These are phyloP conservation scores for Drosophila phalerata DNA, from an alignment of 2,888 invertebrate species.

Conservation along the genomic window DNA sequence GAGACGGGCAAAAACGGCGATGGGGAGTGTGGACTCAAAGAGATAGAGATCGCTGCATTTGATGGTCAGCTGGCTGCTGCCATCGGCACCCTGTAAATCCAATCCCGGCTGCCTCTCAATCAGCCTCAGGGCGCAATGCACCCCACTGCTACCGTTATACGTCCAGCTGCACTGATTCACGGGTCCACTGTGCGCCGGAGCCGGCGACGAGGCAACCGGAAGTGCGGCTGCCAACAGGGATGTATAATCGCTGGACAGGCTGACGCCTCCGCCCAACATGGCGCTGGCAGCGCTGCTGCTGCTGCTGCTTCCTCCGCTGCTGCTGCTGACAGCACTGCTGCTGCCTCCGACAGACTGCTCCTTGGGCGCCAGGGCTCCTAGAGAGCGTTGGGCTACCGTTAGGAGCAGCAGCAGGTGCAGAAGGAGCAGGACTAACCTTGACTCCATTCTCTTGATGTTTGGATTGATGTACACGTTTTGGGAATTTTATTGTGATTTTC, in stretches of 20 bases:
- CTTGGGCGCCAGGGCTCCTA: conserved; percentile 49
- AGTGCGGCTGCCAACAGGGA: conserved; percentile 56
- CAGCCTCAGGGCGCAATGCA: conserved; percentile 90
- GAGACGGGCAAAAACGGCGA: conserved; percentile 90
- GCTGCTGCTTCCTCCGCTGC: conserved; percentile 24
- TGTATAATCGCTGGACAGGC: conserved; percentile 66
- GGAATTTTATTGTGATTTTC: conserved; percentile 22
- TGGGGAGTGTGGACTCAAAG: conserved; percentile 92
- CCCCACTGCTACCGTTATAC: conserved; percentile 86
- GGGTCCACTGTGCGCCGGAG: conserved; percentile 64
- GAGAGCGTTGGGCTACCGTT: conserved; percentile 16
- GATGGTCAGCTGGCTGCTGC: conserved; percentile 90
- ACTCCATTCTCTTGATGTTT: conserved; percentile 40
- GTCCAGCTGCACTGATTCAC: conserved; percentile 86
- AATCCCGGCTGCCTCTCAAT: conserved; percentile 89
- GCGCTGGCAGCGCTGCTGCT: conserved; percentile 58
- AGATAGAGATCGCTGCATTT: conserved; percentile 92
- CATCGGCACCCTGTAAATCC: conserved; percentile 88
- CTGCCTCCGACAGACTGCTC: neutral
- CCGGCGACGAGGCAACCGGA: conserved; percentile 47
- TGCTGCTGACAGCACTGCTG: neutral
- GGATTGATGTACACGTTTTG: neutral
- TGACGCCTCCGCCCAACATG: conserved; percentile 68
- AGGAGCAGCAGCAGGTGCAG: conserved; percentile 24
- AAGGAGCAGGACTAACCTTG: conserved; percentile 31